Percentiles rank a stretch among this genome's conserved stretches.
These are phyloP conservation scores for Diachrysia chrysitis DNA, from an alignment of 2,888 invertebrate genomes.

Conservation along the genomic window DNA sequence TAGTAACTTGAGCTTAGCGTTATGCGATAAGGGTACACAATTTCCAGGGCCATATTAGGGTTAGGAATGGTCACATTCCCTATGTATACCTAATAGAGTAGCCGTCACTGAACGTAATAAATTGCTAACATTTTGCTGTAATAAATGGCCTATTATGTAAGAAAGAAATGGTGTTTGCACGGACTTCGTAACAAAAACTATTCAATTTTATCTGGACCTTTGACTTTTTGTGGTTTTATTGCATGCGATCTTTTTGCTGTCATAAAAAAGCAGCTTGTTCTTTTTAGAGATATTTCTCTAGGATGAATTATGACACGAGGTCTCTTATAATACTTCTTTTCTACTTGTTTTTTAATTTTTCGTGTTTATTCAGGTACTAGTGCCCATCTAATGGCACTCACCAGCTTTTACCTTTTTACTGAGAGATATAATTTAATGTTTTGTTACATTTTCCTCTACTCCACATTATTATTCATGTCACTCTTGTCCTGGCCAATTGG, in stretches of 20 bases:
- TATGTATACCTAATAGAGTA: constrained; percentile 26
- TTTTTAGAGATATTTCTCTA: background rate
- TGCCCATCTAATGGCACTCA: no score
- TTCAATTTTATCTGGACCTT: constrained; percentile 30
- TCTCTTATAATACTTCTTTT: no score
- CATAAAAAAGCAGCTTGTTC: constrained; percentile 2
- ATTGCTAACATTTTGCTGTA: constrained; percentile 35
- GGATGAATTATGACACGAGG: background rate
- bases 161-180: constrained; percentile 34
- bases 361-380: no score
- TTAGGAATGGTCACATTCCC: constrained; percentile 40
- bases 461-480: no score
- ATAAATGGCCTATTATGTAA: constrained; percentile 39
- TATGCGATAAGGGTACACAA: constrained; percentile 37
- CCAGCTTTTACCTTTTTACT: no score
- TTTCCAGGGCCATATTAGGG: constrained; percentile 43
- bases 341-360: no score
- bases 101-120: constrained; percentile 35
- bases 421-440: no score
- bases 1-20: constrained; percentile 11
- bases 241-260: constrained; percentile 12
- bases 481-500: no score
- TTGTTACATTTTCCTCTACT: no score
- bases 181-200: constrained; percentile 22
- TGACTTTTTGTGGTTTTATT: constrained; percentile 14